Evolutionary conservation across 2,113 vertebrate genomes (phyloP).

Genomic region (Erpornis zantholeuca): DNA sequence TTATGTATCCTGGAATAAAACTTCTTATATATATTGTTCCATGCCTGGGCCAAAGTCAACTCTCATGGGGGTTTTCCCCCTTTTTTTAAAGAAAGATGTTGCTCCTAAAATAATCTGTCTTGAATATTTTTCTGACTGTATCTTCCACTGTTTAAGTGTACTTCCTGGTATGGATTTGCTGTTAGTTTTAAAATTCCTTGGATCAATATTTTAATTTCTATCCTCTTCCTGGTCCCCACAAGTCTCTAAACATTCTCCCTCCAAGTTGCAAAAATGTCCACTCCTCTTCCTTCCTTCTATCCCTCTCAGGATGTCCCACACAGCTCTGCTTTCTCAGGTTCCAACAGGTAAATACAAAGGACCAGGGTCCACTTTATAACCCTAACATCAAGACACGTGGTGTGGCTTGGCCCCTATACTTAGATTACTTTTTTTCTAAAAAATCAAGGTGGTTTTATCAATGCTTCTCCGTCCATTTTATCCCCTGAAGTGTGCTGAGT

Average conservation of each 20-base stretch:
- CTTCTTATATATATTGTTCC: not conserved
- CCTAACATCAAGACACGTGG: not conserved
- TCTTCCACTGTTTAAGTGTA: not conserved
- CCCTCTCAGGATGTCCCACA: not conserved
- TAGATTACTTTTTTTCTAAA: not conserved
- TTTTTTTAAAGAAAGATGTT: not conserved
- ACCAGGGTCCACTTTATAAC: not conserved
- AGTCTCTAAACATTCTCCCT: not conserved
- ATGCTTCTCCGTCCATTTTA: not conserved
- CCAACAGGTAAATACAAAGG: not conserved
- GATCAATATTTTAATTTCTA: not conserved
- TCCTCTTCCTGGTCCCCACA: not conserved
- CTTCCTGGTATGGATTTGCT: not conserved
- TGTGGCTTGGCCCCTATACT: not conserved
- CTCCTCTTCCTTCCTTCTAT: not conserved
- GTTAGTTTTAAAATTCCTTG: not conserved
- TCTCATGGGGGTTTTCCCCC: accelerated
- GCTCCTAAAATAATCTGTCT: not conserved
- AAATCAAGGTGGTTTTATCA: not conserved
- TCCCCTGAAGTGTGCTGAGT: not conserved
- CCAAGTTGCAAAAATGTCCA: not conserved
- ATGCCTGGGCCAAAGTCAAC: not conserved
- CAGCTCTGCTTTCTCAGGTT: not conserved
- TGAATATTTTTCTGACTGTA: not conserved
- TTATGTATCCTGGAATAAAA: not conserved